A percentile compares a stretch with the other conserved stretches of the same genome.
These are phyloP conservation scores for Neopelma chrysocephalum DNA, from an alignment of 2,797 vertebrate species.

Conservation along the genomic window DNA sequence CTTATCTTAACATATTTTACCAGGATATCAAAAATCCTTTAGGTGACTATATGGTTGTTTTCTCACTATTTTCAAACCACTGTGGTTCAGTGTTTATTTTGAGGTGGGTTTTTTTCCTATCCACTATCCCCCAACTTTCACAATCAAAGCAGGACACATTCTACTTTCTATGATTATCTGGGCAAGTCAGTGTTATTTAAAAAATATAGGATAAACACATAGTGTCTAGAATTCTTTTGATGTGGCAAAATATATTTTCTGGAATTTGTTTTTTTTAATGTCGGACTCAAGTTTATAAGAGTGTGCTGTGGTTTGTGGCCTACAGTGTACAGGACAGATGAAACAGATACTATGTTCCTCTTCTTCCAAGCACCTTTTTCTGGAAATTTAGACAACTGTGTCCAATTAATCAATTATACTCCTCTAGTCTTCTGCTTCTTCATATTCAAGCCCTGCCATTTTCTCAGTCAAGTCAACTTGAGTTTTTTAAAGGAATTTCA, in stretches of 20 bases:
- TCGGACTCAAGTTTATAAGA: not conserved
- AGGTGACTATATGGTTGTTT: not conserved
- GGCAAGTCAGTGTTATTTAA: not conserved
- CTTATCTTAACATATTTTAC: not conserved
- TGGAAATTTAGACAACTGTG: not conserved
- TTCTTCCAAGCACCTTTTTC: not conserved
- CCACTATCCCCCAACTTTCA: accelerated
- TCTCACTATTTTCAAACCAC: not conserved
- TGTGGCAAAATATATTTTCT: not conserved
- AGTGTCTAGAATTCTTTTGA: not conserved
- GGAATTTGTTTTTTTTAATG: not conserved
- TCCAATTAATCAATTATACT: not conserved
- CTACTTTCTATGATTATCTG: not conserved
- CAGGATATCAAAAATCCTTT: not conserved
- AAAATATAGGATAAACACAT: not conserved
- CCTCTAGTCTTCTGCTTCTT: not conserved
- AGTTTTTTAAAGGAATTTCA: slow-evolving; percentile 34
- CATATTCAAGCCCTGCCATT: not conserved
- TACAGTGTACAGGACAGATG: not conserved
- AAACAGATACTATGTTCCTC: not conserved
- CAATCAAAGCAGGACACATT: not conserved
- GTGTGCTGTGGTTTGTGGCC: not conserved
- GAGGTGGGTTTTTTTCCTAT: accelerated
- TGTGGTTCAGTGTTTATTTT: not conserved
- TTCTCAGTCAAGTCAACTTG: not conserved